A percentile compares a stretch with the other conserved stretches of the same genome.
Conservation (phyloP, 2,113 vertebrate species). For the Pachycephala philippinensis region DNA sequence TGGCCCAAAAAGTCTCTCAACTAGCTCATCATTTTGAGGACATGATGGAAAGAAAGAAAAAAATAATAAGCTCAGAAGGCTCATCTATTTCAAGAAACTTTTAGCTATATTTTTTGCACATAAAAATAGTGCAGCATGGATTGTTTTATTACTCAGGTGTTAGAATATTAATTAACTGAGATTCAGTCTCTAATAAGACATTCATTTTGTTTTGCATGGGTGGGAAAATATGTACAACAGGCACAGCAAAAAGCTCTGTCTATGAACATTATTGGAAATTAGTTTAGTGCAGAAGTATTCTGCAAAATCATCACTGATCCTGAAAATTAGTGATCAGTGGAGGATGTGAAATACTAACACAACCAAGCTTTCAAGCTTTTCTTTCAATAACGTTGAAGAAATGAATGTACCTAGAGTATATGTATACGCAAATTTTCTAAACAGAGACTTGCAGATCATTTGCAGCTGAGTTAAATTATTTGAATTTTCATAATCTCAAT, state of each 20-base stretch:
- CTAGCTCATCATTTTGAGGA: background rate
- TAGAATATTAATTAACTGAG: background rate
- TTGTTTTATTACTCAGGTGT: background rate
- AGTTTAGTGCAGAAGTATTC: background rate
- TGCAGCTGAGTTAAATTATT: background rate
- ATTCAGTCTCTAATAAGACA: background rate
- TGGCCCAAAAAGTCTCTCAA: background rate
- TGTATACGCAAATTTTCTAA: background rate
- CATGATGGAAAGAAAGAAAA: background rate
- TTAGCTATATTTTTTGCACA: background rate
- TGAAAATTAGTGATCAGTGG: background rate
- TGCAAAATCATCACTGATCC: background rate
- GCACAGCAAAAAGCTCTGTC: background rate
- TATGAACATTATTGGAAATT: background rate
- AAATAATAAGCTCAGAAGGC: background rate
- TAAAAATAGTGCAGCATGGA: background rate
- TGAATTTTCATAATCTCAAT: background rate
- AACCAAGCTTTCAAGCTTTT: background rate
- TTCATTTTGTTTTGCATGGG: background rate
- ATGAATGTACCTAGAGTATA: background rate
- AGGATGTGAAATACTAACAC: background rate
- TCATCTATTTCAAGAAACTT: background rate
- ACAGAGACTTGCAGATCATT: background rate
- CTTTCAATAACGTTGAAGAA: background rate
- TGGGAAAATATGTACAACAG: background rate